Evolutionary conservation across 2,113 vertebrate genomes (phyloP).

Genomic region (Sisor rabdophorus): DNA sequence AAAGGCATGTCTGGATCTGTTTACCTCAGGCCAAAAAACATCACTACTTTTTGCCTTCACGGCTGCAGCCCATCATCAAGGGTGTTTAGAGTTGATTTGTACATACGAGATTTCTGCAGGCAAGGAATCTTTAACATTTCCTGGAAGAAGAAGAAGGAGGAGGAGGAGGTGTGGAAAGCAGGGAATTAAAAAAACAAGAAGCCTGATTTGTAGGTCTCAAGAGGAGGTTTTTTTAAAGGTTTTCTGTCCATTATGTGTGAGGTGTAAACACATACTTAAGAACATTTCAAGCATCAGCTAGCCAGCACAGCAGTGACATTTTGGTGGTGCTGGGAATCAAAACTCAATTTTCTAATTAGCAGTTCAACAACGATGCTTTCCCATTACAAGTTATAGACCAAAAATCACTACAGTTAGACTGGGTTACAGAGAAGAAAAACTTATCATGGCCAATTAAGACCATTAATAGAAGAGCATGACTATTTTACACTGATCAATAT

Average conservation of each 20-base stretch:
- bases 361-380: too few relatives aligned
- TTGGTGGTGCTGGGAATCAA: too few relatives aligned
- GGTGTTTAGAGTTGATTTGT: slow-evolving; percentile 21
- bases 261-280: slow-evolving; percentile 3
- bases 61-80: slow-evolving; percentile 5
- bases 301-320: background rate
- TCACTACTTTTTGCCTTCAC: slow-evolving; percentile 15
- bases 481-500: background rate
- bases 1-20: slow-evolving; percentile 31
- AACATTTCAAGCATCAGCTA: background rate
- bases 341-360: too few relatives aligned
- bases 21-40: background rate
- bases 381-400: slow-evolving; percentile 62
- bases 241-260: background rate
- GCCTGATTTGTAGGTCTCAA: background rate
- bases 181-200: background rate
- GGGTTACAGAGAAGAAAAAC: slow-evolving; percentile 20
- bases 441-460: background rate
- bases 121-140: slow-evolving; percentile 25
- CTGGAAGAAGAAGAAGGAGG: background rate
- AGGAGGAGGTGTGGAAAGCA: background rate
- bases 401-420: slow-evolving; percentile 61
- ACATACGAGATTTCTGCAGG: background rate
- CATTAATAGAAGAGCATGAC: background rate
- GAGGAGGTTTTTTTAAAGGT: slow-evolving; percentile 3